These are phyloP conservation scores for Drosophila acutilabella DNA, from an alignment of 2,888 invertebrate species.

Conservation along the genomic window DNA sequence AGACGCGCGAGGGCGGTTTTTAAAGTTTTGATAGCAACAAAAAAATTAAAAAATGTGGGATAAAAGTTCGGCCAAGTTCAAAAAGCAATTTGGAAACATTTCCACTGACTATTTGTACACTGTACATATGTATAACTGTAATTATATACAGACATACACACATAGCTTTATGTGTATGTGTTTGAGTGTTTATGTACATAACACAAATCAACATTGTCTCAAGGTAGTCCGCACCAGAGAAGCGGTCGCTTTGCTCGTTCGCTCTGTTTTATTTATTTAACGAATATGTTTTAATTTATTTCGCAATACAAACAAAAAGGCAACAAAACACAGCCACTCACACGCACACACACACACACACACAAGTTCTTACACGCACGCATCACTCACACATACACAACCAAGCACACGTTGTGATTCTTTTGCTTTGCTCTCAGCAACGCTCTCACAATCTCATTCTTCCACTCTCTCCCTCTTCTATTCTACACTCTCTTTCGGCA, in stretches of 20 bases:
- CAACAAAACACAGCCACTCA: constrained; percentile 18
- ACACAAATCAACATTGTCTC: constrained; percentile 64
- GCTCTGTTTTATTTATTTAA: constrained; percentile 69
- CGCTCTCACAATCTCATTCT: constrained; percentile 3
- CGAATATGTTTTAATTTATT: constrained; percentile 77
- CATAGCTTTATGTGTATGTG: constrained; percentile 1
- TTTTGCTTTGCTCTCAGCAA: constrained; percentile 1
- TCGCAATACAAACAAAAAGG: constrained; percentile 56
- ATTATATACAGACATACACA: constrained; percentile 3
- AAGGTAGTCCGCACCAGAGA: constrained; percentile 56
- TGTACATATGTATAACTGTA: constrained; percentile 13
- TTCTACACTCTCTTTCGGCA: not conserved
- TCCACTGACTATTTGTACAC: constrained; percentile 24
- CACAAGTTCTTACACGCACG: constrained; percentile 6
- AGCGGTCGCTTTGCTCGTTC: constrained; percentile 12
- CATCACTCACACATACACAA: constrained; percentile 13
- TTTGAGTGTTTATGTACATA: constrained; percentile 28
- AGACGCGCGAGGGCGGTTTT: constrained; percentile 16
- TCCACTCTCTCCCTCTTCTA: not conserved
- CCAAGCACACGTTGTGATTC: constrained; percentile 19
- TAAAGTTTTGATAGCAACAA: constrained; percentile 20
- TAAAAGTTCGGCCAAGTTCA: constrained; percentile 26
- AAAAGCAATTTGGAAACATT: constrained; percentile 42
- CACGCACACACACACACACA: constrained; percentile 13
- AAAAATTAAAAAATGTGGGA: not conserved